phyloP scores from a whole-genome alignment of 1,140 invertebrate species.

The Pseudomyrmex dendroicus region DNA sequence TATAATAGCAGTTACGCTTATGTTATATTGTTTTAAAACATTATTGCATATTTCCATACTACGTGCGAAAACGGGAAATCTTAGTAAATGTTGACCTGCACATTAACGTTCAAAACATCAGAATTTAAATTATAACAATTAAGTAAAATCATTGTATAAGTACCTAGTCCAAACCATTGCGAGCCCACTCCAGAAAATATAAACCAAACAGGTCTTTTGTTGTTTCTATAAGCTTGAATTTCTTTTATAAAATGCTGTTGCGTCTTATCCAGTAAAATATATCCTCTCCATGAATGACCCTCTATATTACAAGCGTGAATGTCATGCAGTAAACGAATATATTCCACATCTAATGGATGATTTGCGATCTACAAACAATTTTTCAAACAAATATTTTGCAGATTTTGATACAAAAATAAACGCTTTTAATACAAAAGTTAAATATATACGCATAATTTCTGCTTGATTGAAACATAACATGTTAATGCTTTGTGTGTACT shows the following conservation, averaged over 20 bases:
- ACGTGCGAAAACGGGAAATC: constrained; percentile 84
- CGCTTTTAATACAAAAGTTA: neutral
- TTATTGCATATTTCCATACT: constrained; percentile 92
- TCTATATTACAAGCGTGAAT: constrained; percentile 83
- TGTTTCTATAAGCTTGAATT: neutral
- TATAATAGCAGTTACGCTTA: neutral
- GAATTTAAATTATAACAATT: too few species aligned
- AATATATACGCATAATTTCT: too few species aligned
- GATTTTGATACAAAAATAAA: neutral
- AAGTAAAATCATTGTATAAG: neutral
- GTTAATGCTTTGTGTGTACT: constrained; percentile 39
- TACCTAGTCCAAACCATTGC: constrained; percentile 14
- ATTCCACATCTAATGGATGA: constrained; percentile 86
- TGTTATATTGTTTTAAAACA: constrained; percentile 92
- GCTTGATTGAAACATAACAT: too few species aligned
- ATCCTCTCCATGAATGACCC: constrained; percentile 88
- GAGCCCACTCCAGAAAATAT: constrained; percentile 1
- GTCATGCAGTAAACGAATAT: constrained; percentile 85
- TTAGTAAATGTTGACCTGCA: neutral
- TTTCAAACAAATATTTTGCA: too few species aligned
- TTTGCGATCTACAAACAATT: constrained; percentile 77
- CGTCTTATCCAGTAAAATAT: constrained; percentile 58
- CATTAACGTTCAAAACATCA: neutral
- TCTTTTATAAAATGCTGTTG: neutral
- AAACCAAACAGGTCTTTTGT: constrained; percentile 13